Evolutionary conservation across 2,797 vertebrate genomes (phyloP).

Genomic region (Chanos chanos): DNA sequence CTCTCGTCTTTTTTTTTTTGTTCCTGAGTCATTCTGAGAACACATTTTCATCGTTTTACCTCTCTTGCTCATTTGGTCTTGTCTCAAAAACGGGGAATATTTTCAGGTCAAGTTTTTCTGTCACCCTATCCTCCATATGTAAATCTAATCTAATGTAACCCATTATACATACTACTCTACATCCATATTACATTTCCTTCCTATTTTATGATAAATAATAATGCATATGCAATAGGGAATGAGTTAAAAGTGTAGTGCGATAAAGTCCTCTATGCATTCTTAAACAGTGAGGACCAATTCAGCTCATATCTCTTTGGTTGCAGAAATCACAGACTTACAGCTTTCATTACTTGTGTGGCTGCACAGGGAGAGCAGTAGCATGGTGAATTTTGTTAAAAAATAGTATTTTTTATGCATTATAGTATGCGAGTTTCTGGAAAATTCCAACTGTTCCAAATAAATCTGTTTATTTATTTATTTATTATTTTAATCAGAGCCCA

Average conservation of each 20-base stretch:
- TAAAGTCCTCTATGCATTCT: neutral
- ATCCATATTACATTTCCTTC: constrained; percentile 32
- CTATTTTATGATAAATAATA: constrained; percentile 28
- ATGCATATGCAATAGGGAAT: constrained; percentile 28
- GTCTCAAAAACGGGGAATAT: constrained; percentile 41
- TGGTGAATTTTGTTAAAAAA: too few species aligned
- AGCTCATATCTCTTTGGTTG: constrained; percentile 3
- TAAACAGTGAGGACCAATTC: neutral
- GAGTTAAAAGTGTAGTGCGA: neutral
- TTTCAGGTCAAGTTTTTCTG: constrained; percentile 35
- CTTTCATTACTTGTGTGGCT: too few species aligned
- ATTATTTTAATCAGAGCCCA: too few species aligned
- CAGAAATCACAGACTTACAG: constrained; percentile 20
- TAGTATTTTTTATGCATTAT: too few species aligned
- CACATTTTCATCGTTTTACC: too few species aligned
- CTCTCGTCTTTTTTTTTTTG: constrained; percentile 8
- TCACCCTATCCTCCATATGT: constrained; percentile 40
- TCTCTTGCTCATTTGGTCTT: too few species aligned
- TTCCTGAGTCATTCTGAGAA: too few species aligned
- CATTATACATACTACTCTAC: constrained; percentile 46
- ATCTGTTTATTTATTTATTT: too few species aligned
- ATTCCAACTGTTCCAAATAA: too few species aligned
- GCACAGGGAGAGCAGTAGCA: too few species aligned
- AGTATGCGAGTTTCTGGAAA: too few species aligned
- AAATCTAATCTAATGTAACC: constrained; percentile 45